A percentile compares a stretch with the other conserved stretches of the same genome.
These are phyloP conservation scores for Lithophane ornitopus DNA, from an alignment of 2,888 invertebrate species.

Conservation along the genomic window DNA sequence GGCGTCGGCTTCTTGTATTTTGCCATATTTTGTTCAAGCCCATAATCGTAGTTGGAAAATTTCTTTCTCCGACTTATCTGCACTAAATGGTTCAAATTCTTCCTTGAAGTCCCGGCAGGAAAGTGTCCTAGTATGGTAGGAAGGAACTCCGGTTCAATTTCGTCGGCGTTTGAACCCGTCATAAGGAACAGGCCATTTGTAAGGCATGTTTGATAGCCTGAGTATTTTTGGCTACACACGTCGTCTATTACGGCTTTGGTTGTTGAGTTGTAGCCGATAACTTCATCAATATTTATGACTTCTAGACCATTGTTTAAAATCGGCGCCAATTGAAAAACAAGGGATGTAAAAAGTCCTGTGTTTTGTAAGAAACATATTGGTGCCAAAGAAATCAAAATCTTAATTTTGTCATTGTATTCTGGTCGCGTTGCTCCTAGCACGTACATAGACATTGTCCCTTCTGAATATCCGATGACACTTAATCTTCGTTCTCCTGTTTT, in stretches of 20 bases:
- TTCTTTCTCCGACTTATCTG: constrained; percentile 67
- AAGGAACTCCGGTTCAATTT: constrained; percentile 71
- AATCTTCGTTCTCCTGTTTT: constrained; percentile 88
- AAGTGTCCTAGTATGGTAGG: constrained; percentile 67
- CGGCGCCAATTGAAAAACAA: constrained; percentile 54
- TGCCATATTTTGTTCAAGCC: constrained; percentile 65
- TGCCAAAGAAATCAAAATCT: constrained; percentile 81
- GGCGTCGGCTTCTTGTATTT: constrained; percentile 68
- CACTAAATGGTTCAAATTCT: constrained; percentile 72
- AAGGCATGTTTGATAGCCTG: constrained; percentile 68
- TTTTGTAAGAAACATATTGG: constrained; percentile 69
- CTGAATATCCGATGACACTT: constrained; percentile 92
- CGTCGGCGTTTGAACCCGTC: constrained; percentile 61
- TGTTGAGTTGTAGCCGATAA: constrained; percentile 61
- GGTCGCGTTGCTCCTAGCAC: constrained; percentile 87
- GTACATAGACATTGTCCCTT: constrained; percentile 90
- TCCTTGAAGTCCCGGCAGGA: constrained; percentile 74
- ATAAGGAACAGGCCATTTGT: constrained; percentile 59
- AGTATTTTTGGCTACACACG: constrained; percentile 59
- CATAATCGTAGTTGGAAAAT: constrained; percentile 76
- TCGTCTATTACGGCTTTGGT: constrained; percentile 59
- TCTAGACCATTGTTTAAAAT: constrained; percentile 55
- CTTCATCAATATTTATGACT: constrained; percentile 54
- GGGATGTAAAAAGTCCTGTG: constrained; percentile 14
- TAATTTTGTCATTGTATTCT: constrained; percentile 90